Evolutionary conservation across 2,113 vertebrate species (phyloP).

Genomic region (Sialia sialis): DNA sequence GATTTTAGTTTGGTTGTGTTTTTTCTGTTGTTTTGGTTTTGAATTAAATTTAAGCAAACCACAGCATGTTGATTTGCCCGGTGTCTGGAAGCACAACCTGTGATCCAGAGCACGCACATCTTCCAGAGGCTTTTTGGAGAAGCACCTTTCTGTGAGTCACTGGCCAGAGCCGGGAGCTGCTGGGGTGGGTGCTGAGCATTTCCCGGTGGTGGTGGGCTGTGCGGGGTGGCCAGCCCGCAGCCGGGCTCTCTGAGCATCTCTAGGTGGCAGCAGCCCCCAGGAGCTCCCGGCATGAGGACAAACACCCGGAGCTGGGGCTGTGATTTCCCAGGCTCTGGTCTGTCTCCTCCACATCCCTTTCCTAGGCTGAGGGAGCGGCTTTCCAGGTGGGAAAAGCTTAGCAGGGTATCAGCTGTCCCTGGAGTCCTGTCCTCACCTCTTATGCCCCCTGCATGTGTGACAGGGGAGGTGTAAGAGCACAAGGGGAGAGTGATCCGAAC

Average conservation of each 20-base stretch:
- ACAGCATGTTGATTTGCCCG: fast-evolving
- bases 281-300: background rate
- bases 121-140: background rate
- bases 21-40: background rate
- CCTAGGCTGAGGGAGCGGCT: fast-evolving
- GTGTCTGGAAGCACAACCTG: background rate
- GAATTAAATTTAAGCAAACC: background rate
- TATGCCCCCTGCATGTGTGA: fast-evolving
- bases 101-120: fast-evolving
- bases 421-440: background rate
- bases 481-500: background rate
- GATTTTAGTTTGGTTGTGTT: background rate
- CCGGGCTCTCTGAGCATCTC: background rate
- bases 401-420: fast-evolving
- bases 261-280: conserved; percentile 61
- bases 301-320: background rate
- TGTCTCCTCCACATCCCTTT: background rate
- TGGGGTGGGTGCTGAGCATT: background rate
- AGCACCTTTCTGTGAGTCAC: background rate
- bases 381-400: background rate
- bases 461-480: fast-evolving
- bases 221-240: background rate
- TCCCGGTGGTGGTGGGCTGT: background rate
- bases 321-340: background rate
- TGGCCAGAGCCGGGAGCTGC: background rate